phyloP scores from a whole-genome alignment of 2,797 vertebrate species.

The Oreonectes daqikongensis region DNA sequence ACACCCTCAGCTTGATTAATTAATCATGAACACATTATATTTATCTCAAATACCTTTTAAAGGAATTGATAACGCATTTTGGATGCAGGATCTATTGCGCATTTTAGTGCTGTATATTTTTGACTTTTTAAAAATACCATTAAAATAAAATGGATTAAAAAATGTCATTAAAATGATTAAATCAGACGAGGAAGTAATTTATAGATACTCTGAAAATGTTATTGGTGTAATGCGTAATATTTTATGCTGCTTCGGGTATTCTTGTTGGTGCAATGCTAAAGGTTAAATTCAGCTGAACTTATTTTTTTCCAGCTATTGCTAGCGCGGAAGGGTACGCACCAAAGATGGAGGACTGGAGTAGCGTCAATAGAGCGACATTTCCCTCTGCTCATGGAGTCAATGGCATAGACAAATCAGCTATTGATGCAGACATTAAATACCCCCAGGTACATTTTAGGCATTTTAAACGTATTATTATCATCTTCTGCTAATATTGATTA shows the following conservation, averaged over 20 bases:
- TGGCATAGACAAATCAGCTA: constrained; percentile 87
- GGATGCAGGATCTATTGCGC: not conserved
- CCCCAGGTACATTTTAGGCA: constrained; percentile 83
- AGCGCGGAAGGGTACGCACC: constrained; percentile 87
- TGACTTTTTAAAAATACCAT: not conserved
- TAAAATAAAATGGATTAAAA: not conserved
- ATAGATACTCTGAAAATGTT: not conserved
- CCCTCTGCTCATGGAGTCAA: constrained; percentile 82
- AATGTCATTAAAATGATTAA: not conserved
- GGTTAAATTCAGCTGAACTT: constrained; percentile 22
- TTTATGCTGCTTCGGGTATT: not conserved
- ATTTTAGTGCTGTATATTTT: not conserved
- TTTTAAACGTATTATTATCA: not conserved
- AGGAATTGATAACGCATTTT: not conserved
- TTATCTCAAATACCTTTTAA: not conserved
- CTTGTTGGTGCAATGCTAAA: not conserved
- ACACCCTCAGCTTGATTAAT: not conserved
- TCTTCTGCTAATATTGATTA: not conserved
- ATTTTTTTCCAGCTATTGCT: constrained; percentile 79
- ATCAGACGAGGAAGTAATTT: not conserved
- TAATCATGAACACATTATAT: not conserved
- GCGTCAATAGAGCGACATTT: constrained; percentile 86
- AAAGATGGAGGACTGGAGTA: constrained; percentile 95
- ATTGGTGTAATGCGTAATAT: not conserved
- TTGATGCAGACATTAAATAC: constrained; percentile 93